Percentiles rank a stretch among this genome's conserved stretches.
phyloP scores from a whole-genome alignment of 2,113 vertebrate genomes.

The Syngnathus typhle region DNA sequence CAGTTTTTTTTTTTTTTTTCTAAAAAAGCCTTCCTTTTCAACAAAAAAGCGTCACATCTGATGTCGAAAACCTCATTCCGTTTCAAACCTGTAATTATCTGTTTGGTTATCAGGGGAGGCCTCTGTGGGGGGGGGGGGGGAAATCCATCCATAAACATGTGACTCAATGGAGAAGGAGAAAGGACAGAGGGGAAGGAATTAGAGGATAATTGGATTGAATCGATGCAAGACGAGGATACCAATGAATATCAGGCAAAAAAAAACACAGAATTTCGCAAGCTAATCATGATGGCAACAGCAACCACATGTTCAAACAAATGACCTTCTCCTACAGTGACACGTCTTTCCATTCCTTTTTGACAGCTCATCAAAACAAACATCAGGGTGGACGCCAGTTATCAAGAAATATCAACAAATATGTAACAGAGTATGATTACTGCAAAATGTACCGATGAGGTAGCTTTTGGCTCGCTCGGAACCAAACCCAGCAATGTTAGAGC shows the following conservation, averaged over 20 bases:
- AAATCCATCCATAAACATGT: slow-evolving; percentile 41
- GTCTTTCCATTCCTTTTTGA: slow-evolving; percentile 14
- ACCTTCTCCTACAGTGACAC: slow-evolving; percentile 23
- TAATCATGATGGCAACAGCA: slow-evolving; percentile 44
- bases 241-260: slow-evolving; percentile 20
- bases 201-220: slow-evolving; percentile 48
- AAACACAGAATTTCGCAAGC: slow-evolving; percentile 5
- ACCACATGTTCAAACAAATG: slow-evolving; percentile 54
- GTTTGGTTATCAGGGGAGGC: slow-evolving; percentile 30
- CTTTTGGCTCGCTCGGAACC: slow-evolving; percentile 17
- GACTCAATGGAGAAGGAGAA: slow-evolving; percentile 25
- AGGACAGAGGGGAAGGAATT: slow-evolving; percentile 38
- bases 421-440: slow-evolving; percentile 12
- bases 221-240: slow-evolving; percentile 45
- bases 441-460: slow-evolving; percentile 30
- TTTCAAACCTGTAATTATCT: slow-evolving; percentile 25
- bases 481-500: slow-evolving; percentile 18
- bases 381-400: slow-evolving; percentile 1
- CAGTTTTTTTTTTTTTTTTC: neutral
- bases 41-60: slow-evolving; percentile 22
- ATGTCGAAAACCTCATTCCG: slow-evolving; percentile 25
- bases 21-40: slow-evolving; percentile 33
- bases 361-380: slow-evolving; percentile 47
- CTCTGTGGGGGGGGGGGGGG: slow-evolving; percentile 18
- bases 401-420: slow-evolving; percentile 16